Evolutionary conservation across 2,888 invertebrate species (phyloP).

Genomic region (Xestoiulus laeticollis): DNA sequence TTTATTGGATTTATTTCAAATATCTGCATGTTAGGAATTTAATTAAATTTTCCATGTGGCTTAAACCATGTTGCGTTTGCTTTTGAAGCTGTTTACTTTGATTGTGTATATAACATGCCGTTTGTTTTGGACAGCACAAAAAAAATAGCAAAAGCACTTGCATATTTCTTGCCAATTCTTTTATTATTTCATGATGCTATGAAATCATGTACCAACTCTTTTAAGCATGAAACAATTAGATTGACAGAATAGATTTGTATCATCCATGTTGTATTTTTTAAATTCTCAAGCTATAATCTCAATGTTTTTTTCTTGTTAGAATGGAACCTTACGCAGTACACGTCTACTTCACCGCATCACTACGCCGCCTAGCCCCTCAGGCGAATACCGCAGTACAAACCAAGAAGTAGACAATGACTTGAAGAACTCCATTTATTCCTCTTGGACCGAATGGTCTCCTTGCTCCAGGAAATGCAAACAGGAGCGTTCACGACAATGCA

Average conservation of each 20-base stretch:
- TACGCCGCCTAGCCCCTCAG: not conserved
- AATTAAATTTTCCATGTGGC: not conserved
- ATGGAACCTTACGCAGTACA: not conserved
- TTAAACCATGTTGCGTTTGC: not conserved
- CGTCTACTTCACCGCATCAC: not conserved
- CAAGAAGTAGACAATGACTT: conserved; percentile 36
- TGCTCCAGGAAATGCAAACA: conserved; percentile 63
- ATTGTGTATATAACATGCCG: not conserved
- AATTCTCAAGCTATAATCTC: too few relatives aligned
- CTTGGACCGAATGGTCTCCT: conserved; percentile 60
- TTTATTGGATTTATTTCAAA: not conserved
- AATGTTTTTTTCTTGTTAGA: not conserved
- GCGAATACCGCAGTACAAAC: not conserved
- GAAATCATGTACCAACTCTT: too few relatives aligned
- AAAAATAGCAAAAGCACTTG: not conserved
- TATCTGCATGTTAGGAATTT: not conserved
- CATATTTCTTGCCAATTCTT: not conserved
- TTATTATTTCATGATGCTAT: too few relatives aligned
- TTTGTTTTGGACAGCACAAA: not conserved
- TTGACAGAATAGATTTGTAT: too few relatives aligned
- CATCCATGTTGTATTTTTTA: too few relatives aligned
- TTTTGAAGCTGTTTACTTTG: not conserved
- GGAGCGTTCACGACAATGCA: conserved; percentile 60
- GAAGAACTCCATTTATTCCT: conserved; percentile 48
- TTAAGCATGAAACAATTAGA: too few relatives aligned